Evolutionary conservation across 2,888 invertebrate genomes (phyloP).

Genomic region (Cetonia aurata): DNA sequence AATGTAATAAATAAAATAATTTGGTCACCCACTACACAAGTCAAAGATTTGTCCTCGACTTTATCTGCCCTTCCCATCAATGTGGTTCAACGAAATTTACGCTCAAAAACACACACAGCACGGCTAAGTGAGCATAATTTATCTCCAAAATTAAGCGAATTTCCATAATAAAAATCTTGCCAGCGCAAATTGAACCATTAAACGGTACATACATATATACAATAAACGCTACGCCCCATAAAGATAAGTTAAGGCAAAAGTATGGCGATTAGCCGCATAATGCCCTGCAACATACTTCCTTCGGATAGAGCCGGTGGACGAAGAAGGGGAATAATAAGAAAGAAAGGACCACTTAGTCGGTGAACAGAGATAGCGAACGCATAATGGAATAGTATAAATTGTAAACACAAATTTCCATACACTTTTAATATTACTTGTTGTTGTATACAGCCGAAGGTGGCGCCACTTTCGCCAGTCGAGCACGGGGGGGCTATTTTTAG

Average conservation of each 20-base stretch:
- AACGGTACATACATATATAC: background rate
- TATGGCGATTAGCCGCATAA: constrained; percentile 27
- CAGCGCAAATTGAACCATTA: constrained; percentile 21
- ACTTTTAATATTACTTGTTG: constrained; percentile 34
- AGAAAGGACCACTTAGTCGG: background rate
- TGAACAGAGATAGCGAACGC: background rate
- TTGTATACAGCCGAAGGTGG: constrained; percentile 15
- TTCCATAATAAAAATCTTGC: constrained; percentile 15
- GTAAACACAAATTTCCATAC: constrained; percentile 41
- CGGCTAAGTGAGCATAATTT: background rate
- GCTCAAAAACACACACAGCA: too few relatives aligned
- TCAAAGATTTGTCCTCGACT: too few relatives aligned
- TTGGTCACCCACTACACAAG: too few relatives aligned
- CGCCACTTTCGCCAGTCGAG: background rate
- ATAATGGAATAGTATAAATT: constrained; percentile 39
- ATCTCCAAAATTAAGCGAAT: constrained; percentile 11
- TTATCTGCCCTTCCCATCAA: too few relatives aligned
- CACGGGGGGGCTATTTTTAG: constrained; percentile 35
- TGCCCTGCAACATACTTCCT: background rate
- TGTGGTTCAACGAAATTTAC: too few relatives aligned
- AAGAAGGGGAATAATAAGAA: background rate
- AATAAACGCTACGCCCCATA: constrained; percentile 12
- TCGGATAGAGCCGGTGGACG: background rate
- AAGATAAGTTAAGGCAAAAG: constrained; percentile 27
- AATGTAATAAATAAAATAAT: too few relatives aligned